Base-by-base conservation (phyloP, 2,888 invertebrate genomes). In the Bibio marci region DNA sequence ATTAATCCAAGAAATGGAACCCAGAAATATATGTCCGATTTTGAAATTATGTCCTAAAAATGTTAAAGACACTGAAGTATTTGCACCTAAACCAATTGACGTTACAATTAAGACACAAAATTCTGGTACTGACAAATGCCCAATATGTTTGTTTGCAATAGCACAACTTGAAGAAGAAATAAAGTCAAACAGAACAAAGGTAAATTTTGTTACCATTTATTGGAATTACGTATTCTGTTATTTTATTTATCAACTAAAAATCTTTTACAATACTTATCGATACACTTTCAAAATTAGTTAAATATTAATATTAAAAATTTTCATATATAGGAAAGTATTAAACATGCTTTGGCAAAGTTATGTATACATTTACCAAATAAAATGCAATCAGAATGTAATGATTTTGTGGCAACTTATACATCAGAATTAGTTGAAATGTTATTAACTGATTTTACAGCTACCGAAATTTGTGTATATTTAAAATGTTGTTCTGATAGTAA, bases 101-200 rank as follows among this genome's bases (percentile, higher is more conserved):
- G 33, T 33, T 2, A 33, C 33, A 18, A 33, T 33, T 6, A 33
- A 33, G 17, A 18, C 59, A 39, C 63, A 67, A 50, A 53, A 63
- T 0, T 58, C 64, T 17, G 70, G 74, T 37, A 76, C 78, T 48
- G 69, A 73, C 14, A 78, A 73, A 49, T 88, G 91, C 53, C 80
- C 85, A 2, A 62, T 91, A 8, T 92, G 92, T 52, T 66, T 90
- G 42, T 78, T 87, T 55, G 83, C 83, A 4, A 72, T 90, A 0
- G 69, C 75, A 41, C 73, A 83, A 57, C 60, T 88, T n/a, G 78
- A 83, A 52, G 62, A 70, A 27, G 67, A 73, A 58, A 69, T 88
- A 11, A 73, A 77, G 52, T 67, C 75, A 45, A 74, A 85, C 49
- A 78, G 71, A 52, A 81, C 80, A 25, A 79, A 81, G 71, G 81